phyloP scores from a whole-genome alignment of 2,888 invertebrate genomes.

The Syrphus vitripennis region DNA sequence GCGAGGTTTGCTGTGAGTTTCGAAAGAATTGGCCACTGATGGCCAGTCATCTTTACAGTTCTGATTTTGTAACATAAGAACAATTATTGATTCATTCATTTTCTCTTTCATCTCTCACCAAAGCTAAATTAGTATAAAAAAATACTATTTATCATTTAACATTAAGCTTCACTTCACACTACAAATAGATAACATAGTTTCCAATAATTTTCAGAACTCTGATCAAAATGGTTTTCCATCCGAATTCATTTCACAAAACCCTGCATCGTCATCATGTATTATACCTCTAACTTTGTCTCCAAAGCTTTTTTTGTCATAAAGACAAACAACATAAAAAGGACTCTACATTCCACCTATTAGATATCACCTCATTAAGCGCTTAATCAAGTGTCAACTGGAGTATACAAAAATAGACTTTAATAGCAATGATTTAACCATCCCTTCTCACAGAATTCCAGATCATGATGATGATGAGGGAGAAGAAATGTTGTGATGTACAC shows the following conservation, averaged over 20 bases:
- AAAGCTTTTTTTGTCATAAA: background rate
- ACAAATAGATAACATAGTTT: background rate
- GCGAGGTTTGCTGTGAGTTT: too few species aligned
- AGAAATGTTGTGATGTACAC: background rate
- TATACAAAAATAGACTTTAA: conserved; percentile 58
- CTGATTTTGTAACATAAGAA: too few species aligned
- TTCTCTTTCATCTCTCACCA: too few species aligned
- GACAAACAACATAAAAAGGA: conserved; percentile 26
- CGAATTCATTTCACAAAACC: conserved; percentile 17
- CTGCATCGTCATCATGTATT: background rate
- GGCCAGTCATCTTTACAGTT: too few species aligned
- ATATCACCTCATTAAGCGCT: conserved; percentile 78
- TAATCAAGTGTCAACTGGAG: conserved; percentile 76
- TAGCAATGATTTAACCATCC: background rate
- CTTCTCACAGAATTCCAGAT: background rate
- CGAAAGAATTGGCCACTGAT: too few species aligned
- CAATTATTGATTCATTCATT: too few species aligned
- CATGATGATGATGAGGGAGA: background rate
- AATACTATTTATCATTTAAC: too few species aligned
- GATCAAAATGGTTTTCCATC: conserved; percentile 29
- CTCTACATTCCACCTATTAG: conserved; percentile 55
- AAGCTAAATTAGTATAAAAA: too few species aligned
- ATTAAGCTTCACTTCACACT: background rate
- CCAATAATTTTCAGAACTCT: background rate
- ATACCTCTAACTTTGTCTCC: background rate